Percentiles rank a stretch among this genome's conserved stretches.
Evolutionary conservation across 2,113 vertebrate genomes (phyloP).

Genomic region (Mormyrus iriodes): DNA sequence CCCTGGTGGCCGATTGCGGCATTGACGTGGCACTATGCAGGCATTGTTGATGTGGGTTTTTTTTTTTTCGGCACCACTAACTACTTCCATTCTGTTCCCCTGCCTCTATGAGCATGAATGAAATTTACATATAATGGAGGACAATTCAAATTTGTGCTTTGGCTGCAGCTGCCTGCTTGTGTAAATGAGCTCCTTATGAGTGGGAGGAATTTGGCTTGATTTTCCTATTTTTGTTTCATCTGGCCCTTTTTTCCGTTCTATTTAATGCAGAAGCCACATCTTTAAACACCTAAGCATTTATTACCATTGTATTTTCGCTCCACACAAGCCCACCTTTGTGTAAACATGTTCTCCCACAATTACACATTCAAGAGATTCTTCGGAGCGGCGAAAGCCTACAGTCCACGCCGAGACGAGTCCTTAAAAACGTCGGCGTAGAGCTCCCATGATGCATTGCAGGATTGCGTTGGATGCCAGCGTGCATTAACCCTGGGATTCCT

Average conservation of each 20-base stretch:
- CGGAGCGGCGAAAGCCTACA: constrained; percentile 43
- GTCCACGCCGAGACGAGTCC: neutral
- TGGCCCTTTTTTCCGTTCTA: constrained; percentile 48
- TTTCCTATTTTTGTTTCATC: constrained; percentile 50
- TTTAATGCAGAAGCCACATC: constrained; percentile 46
- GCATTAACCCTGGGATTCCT: neutral
- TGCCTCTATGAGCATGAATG: neutral
- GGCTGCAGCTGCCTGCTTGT: neutral
- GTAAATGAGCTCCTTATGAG: neutral
- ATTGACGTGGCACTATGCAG: neutral
- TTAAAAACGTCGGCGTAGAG: neutral
- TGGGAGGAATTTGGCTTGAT: constrained; percentile 22
- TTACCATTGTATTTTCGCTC: constrained; percentile 46
- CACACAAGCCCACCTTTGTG: constrained; percentile 48
- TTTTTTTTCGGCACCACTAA: neutral
- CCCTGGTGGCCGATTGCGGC: neutral
- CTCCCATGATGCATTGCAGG: neutral
- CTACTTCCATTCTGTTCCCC: neutral
- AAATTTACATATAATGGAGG: neutral
- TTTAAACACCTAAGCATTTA: constrained; percentile 62
- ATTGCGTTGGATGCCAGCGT: neutral
- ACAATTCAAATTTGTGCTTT: neutral
- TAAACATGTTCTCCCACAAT: constrained; percentile 41
- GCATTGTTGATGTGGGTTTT: neutral
- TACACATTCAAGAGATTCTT: constrained; percentile 42